Base-by-base conservation (phyloP, 2,113 vertebrate genomes). In the Chinchilla lanigera region DNA sequence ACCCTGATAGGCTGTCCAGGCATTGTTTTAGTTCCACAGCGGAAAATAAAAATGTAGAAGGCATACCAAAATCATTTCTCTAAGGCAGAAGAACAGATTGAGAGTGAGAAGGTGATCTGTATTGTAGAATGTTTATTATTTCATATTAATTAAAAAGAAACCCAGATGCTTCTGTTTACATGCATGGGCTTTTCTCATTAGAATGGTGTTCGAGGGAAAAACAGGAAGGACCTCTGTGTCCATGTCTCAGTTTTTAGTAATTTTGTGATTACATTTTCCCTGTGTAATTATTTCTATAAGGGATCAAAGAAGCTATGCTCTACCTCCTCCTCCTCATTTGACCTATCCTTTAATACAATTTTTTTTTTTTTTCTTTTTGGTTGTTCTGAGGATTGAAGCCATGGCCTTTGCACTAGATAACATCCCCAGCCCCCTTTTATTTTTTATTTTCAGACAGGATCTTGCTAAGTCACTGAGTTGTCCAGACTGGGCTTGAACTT, bases 101-200 rank as follows among this genome's bases (percentile, higher is more conserved):
- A 91, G 16, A 13, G 71, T 56, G 12, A 88, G 33, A 89, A 60
- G 38, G 33, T 35, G n/a, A 65, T 69, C 89, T 89, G 30, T 75
- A 17, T 1, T 87, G 93, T 17, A 65, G 38, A 93, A 50, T n/a
- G 7, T 75, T 86, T 86, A 65, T 33, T 90, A 12, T 88, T 95
- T 86, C 50, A 56, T 78, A 47, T 65, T 69, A 92, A 44, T 65
- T 89, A 24, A 54, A 96, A 91, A 94, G 92, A 75, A 95, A 85
- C n/a, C n/a, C 22, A 17, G 16, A 17, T 47, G 17, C 10, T 54
- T 96, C 69, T 50, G 7, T 56, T 78, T 73, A 28, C 4, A 11
- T 33, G 22, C 4, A 12, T 35, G 26, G 24, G 10, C 33, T 56
- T n/a, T 26, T 67, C n/a, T 89, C 3, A n/a, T 88, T 93, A 4